These are phyloP conservation scores for Ptychadena robeensis DNA, from an alignment of 2,797 vertebrate genomes.

Conservation along the genomic window DNA sequence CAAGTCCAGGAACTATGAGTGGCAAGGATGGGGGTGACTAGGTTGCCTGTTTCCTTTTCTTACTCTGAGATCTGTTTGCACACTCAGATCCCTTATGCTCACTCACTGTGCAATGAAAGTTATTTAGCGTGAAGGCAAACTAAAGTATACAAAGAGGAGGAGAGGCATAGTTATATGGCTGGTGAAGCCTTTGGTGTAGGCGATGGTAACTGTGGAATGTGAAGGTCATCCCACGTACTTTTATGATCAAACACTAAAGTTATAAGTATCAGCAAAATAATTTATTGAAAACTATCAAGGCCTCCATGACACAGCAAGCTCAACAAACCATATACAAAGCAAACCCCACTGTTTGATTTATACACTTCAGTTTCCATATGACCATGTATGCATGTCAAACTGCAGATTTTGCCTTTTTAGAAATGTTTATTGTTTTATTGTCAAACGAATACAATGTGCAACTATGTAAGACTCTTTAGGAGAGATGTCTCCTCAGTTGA, in stretches of 20 bases:
- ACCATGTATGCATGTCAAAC: too few species aligned
- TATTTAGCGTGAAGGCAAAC: slow-evolving; percentile 43
- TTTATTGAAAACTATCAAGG: neutral
- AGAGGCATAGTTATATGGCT: slow-evolving; percentile 32
- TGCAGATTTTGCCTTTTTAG: too few species aligned
- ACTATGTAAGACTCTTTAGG: too few species aligned
- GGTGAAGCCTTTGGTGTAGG: neutral
- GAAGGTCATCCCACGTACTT: neutral
- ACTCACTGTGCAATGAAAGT: slow-evolving; percentile 44
- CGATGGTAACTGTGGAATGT: neutral
- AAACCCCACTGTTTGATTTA: too few species aligned
- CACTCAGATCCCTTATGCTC: slow-evolving; percentile 26
- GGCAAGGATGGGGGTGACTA: neutral
- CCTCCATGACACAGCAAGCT: neutral
- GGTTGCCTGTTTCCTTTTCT: slow-evolving; percentile 1
- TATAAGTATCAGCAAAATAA: neutral
- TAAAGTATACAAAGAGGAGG: slow-evolving; percentile 1
- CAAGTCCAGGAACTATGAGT: neutral
- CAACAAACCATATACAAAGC: too few species aligned
- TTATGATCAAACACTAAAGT: too few species aligned
- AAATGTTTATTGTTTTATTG: too few species aligned
- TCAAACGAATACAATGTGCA: too few species aligned
- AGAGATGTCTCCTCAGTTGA: too few species aligned
- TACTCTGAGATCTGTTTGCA: slow-evolving; percentile 35
- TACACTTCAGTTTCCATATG: too few species aligned